Evolutionary conservation across 2,797 vertebrate genomes (phyloP), one percentile per base, ranked within the genome.

Genomic region (Kryptopterus vitreolus): DNA sequence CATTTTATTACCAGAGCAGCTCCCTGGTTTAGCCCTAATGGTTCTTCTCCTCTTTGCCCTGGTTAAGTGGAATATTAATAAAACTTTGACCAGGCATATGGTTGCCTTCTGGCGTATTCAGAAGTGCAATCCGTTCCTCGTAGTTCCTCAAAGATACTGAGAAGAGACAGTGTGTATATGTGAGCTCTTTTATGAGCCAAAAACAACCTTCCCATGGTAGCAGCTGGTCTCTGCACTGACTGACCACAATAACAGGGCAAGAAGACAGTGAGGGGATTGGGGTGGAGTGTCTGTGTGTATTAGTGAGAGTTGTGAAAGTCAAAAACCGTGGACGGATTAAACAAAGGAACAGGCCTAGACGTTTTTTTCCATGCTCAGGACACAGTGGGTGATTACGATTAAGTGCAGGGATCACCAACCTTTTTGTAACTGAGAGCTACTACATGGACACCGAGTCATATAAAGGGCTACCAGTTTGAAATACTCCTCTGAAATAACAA

Each of bases 251-350:
- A 48, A 80, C 77, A 87, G 77, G 53, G 48, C 11, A 26, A 61
- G 65, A 65, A 74, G 59, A 63, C 66, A 71, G 9, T 55, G 74
- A 46, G 65, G 57, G 6, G 55, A 72, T 77, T 38, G 69, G 35
- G 76, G 48, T 70, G 69, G 29, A 22, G 48, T 53, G 26, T 71
- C 9, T n/a, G 53, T 73, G 18, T 18, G 13, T 48, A 33, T 59
- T n/a, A 26, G 5, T 31, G 59, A 10, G 48, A 48, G 48, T 69
- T 78, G 31, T 38, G 29, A 77, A 78, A 76, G 66, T 63, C 55
- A 78, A 78, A 77, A 71, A 72, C 24, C 78, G 31, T 70, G 78
- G 80, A 85, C 74, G 79, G 76, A 85, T 65, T 78, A 78, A 52
- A 65, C 26, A 58, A 69, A 76, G 31, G 80, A 53, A 68, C 70